Conservation (phyloP, 2,888 invertebrate species). For the Euplexia lucipara region DNA sequence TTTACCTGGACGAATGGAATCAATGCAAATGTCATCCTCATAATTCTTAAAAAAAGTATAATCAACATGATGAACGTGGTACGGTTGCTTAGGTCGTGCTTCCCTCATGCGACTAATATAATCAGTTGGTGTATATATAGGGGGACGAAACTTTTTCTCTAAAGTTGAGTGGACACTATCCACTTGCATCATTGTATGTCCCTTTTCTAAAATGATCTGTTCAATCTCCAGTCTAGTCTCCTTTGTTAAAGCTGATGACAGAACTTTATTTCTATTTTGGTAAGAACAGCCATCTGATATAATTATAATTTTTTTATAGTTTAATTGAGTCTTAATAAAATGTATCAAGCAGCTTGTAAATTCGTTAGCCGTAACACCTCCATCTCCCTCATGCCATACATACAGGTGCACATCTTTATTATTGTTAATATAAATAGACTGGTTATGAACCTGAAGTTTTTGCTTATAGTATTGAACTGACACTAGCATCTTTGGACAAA, state of each 20-base stretch:
- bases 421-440: background rate
- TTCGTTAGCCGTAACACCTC: constrained; percentile 1
- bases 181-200: constrained; percentile 7
- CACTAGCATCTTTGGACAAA: background rate
- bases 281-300: no score
- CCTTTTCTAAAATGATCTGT: constrained; percentile 4
- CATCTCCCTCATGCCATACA: constrained; percentile 1
- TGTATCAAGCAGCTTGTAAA: no score
- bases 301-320: no score
- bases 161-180: constrained; percentile 3
- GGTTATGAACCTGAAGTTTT: background rate
- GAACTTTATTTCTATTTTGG: no score
- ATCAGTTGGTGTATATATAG: background rate
- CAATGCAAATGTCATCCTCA: background rate
- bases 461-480: background rate
- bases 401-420: background rate
- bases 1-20: constrained; percentile 8
- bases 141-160: constrained; percentile 11
- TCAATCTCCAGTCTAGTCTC: constrained; percentile 4
- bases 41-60: constrained; percentile 1
- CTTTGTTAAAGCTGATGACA: no score
- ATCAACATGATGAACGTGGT: constrained; percentile 1
- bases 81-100: constrained; percentile 4
- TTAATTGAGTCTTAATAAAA: no score
- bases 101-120: constrained; percentile 7